phyloP scores from a whole-genome alignment of 2,113 vertebrate species.

The Perca fluviatilis region DNA sequence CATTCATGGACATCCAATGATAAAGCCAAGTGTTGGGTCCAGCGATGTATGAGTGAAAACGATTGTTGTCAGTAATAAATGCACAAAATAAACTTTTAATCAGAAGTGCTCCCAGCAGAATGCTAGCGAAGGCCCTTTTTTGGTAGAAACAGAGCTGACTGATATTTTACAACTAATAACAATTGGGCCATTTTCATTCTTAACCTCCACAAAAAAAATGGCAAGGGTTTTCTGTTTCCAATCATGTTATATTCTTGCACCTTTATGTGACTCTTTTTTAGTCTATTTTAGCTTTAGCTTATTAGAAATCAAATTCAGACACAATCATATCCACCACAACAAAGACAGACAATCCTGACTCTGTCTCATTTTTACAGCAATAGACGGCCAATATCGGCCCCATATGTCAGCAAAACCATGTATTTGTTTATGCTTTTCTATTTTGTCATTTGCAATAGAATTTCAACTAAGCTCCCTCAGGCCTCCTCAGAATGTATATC shows the following conservation, averaged over 20 bases:
- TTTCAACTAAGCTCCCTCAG: conserved; percentile 42
- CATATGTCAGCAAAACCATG: background rate
- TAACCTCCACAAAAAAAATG: background rate
- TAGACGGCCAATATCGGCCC: background rate
- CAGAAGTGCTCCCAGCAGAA: no score
- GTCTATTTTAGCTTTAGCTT: background rate
- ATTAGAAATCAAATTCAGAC: background rate
- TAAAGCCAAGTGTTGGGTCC: background rate
- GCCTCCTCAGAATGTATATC: conserved; percentile 37
- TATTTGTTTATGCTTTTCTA: conserved; percentile 14
- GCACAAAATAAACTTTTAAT: no score
- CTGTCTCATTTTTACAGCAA: conserved; percentile 26
- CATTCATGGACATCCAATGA: conserved; percentile 20
- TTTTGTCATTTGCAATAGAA: conserved; percentile 57
- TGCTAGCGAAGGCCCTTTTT: no score
- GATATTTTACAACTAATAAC: background rate
- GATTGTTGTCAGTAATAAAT: no score
- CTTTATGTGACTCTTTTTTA: background rate
- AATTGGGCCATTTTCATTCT: background rate
- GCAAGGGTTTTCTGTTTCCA: background rate
- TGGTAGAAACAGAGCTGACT: background rate
- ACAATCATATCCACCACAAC: background rate
- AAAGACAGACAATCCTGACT: background rate
- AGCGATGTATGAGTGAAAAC: no score
- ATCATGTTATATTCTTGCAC: background rate